A percentile compares a stretch with the other conserved stretches of the same genome.
Evolutionary conservation across 2,113 vertebrate species (phyloP).

Genomic region (Uropsilus gracilis): DNA sequence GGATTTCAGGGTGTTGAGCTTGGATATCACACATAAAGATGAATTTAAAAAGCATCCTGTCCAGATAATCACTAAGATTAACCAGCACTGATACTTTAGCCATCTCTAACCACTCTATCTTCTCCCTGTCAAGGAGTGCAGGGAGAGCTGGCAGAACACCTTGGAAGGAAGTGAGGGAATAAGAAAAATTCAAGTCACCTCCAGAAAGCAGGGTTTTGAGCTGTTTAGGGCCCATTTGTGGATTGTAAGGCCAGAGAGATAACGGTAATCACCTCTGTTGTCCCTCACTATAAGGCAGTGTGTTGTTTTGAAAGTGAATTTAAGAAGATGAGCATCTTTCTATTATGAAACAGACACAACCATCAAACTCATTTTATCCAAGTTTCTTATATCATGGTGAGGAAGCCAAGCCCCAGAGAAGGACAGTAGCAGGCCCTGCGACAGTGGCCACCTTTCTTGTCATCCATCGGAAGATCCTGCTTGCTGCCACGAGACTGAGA

Average conservation of each 20-base stretch:
- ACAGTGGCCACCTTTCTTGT: neutral
- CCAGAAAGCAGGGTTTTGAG: neutral
- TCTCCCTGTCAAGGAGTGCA: neutral
- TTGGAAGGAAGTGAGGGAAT: neutral
- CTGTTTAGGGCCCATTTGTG: slow-evolving; percentile 11
- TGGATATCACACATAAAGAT: neutral
- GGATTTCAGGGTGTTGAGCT: neutral
- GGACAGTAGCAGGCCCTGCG: neutral
- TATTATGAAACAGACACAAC: neutral
- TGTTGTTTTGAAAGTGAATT: neutral
- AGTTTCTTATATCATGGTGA: neutral
- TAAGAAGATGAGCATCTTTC: neutral
- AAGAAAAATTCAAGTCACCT: neutral
- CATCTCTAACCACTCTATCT: neutral
- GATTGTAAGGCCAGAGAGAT: neutral
- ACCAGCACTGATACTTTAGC: neutral
- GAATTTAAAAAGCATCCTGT: neutral
- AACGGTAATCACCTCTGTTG: neutral
- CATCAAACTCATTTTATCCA: neutral
- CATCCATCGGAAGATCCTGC: neutral
- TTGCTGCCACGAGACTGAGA: neutral
- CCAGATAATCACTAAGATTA: neutral
- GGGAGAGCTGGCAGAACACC: neutral
- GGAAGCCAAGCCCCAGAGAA: neutral
- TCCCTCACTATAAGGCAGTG: neutral